Percentiles rank a stretch among this genome's conserved stretches.
Conservation (phyloP, 2,888 invertebrate genomes). For the Gandaritis pyraliata region DNA sequence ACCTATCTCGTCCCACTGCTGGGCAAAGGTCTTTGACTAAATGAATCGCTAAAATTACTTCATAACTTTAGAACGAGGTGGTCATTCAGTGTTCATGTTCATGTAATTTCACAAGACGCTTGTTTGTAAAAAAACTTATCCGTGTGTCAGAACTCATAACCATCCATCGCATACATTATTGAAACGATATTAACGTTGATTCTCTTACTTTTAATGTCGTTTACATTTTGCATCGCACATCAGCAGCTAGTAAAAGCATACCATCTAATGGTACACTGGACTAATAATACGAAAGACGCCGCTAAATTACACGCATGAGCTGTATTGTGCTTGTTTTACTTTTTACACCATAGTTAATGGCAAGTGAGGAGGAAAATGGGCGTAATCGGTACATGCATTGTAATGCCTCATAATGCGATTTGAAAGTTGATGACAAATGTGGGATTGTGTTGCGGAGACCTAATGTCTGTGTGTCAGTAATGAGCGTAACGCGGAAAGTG, state of each 20-base stretch:
- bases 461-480: slow-evolving; percentile 53
- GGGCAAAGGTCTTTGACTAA: no score
- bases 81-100: no score
- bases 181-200: slow-evolving; percentile 53
- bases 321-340: slow-evolving; percentile 49
- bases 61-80: no score
- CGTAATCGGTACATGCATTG: slow-evolving; percentile 61
- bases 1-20: no score
- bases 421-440: slow-evolving; percentile 64
- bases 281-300: slow-evolving; percentile 54
- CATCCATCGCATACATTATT: slow-evolving; percentile 45
- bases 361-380: slow-evolving; percentile 57
- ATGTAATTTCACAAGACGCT: neutral
- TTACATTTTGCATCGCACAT: slow-evolving; percentile 49
- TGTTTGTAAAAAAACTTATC: slow-evolving; percentile 4
- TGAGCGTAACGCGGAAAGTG: slow-evolving; percentile 44
- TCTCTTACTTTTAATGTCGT: slow-evolving; percentile 48
- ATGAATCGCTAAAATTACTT: no score
- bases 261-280: slow-evolving; percentile 60
- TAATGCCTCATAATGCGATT: slow-evolving; percentile 58
- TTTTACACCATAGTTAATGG: slow-evolving; percentile 62
- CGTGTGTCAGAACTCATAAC: slow-evolving; percentile 41
- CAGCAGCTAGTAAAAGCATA: slow-evolving; percentile 52
- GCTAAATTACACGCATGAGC: slow-evolving; percentile 63
- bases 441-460: slow-evolving; percentile 51